A percentile compares a stretch with the other conserved stretches of the same genome.
Conservation (phyloP, 2,113 vertebrate genomes). For the Phainopepla nitens region DNA sequence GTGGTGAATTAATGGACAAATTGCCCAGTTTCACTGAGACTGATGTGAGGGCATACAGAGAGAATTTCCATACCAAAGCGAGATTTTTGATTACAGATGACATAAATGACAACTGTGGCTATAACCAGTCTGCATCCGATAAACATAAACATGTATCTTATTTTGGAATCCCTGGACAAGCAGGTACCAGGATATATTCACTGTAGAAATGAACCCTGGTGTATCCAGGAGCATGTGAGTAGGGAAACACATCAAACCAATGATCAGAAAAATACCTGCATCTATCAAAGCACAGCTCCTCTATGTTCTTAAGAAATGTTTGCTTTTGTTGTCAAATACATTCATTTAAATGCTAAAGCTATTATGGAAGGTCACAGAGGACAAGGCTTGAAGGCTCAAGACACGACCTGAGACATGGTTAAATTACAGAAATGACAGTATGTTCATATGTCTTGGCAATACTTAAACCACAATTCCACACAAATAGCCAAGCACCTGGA, state of each 20-base stretch:
- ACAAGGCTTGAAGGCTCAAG: not conserved
- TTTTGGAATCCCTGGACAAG: not conserved
- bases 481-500: not conserved
- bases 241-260: not conserved
- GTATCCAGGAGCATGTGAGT: fast-evolving
- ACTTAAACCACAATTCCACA: not conserved
- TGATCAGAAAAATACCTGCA: not conserved
- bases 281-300: not conserved
- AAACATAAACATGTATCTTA: not conserved
- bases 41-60: not conserved
- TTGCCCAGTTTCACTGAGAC: not conserved
- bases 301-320: not conserved
- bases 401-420: not conserved
- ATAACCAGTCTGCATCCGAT: not conserved
- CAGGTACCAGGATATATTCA: not conserved
- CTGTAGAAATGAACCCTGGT: not conserved
- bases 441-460: not conserved
- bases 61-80: not conserved
- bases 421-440: not conserved
- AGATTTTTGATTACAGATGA: not conserved
- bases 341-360: not conserved
- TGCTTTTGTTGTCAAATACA: not conserved
- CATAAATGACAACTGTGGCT: not conserved
- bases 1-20: not conserved
- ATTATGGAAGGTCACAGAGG: not conserved